phyloP scores from a whole-genome alignment of 2,113 vertebrate genomes.

The Corvus cornix region DNA sequence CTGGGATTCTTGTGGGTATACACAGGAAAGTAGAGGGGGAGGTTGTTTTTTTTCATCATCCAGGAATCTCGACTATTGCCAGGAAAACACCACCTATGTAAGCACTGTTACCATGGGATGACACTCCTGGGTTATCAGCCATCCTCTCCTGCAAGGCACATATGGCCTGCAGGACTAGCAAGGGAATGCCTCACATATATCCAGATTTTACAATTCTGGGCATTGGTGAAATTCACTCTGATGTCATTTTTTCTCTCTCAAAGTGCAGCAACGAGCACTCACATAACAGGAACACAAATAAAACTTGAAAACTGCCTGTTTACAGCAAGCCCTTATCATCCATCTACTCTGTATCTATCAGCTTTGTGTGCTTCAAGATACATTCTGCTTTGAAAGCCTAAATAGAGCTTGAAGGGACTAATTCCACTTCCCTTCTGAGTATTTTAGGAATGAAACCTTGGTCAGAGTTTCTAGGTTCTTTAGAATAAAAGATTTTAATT shows the following conservation, averaged over 20 bases:
- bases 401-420: background rate
- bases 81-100: background rate
- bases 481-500: background rate
- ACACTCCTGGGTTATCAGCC: background rate
- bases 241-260: background rate
- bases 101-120: background rate
- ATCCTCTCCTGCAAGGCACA: background rate
- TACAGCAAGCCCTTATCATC: background rate
- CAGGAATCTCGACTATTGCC: background rate
- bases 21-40: background rate
- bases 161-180: background rate
- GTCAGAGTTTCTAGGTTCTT: background rate
- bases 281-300: background rate
- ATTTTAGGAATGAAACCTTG: background rate
- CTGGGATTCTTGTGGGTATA: background rate
- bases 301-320: background rate
- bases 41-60: rapidly evolving
- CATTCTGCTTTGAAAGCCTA: background rate
- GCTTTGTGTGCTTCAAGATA: background rate
- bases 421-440: background rate
- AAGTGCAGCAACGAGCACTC: background rate
- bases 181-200: background rate
- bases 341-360: background rate
- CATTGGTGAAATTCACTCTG: background rate
- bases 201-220: background rate